Percentiles rank a stretch among this genome's conserved stretches.
phyloP scores from a whole-genome alignment of 2,113 vertebrate species.

The Myrmecobius fasciatus region DNA sequence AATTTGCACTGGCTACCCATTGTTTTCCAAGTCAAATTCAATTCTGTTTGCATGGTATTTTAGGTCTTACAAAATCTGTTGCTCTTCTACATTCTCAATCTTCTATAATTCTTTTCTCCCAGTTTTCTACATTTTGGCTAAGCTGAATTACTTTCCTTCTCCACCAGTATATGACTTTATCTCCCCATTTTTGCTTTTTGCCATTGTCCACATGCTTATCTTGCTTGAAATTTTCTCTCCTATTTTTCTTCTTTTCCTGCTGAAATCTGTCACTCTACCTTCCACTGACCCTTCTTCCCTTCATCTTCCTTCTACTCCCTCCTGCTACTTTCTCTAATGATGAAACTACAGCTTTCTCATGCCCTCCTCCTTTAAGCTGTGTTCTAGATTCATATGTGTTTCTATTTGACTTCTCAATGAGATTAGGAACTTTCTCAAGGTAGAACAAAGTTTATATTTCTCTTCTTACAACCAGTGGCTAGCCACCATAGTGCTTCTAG shows the following conservation, averaged over 20 bases:
- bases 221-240: neutral
- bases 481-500: too few species aligned
- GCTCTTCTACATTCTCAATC: neutral
- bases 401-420: too few species aligned
- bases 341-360: neutral
- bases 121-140: neutral
- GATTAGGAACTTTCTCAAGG: too few species aligned
- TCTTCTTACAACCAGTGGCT: too few species aligned
- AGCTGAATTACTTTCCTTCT: neutral
- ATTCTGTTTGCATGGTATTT: neutral
- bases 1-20: neutral
- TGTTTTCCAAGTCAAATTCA: neutral
- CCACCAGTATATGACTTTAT: neutral
- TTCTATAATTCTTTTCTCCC: neutral
- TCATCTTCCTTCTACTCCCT: neutral
- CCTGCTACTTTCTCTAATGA: neutral
- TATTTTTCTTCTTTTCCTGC: neutral
- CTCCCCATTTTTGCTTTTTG: neutral
- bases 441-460: too few species aligned
- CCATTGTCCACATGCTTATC: neutral
- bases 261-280: neutral
- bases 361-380: too few species aligned
- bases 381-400: too few species aligned
- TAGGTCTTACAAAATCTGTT: neutral
- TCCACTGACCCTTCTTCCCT: neutral